Conservation (phyloP, 1,140 invertebrate genomes). For the Drosophila takahashii region DNA sequence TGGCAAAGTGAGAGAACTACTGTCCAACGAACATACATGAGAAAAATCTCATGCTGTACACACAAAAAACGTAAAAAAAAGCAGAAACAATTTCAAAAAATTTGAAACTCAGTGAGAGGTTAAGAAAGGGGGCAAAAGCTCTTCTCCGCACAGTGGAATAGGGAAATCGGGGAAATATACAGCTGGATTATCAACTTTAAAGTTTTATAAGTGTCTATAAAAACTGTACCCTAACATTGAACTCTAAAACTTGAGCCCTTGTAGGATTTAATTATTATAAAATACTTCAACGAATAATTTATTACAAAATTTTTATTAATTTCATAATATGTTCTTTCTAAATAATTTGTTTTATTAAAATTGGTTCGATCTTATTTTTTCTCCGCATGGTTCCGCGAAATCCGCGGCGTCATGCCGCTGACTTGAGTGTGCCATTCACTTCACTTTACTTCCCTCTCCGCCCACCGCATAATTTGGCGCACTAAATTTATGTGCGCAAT, state of each 20-base stretch:
- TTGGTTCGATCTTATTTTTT: not conserved
- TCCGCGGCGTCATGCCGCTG: conserved; percentile 19
- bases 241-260: too few species aligned
- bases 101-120: not conserved
- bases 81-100: conserved; percentile 36
- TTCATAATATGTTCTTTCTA: not conserved
- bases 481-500: conserved; percentile 81
- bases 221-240: too few species aligned
- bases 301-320: too few species aligned
- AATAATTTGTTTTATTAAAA: not conserved
- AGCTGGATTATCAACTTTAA: too few species aligned
- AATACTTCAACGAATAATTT: too few species aligned
- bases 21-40: conserved; percentile 12
- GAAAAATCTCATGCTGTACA: conserved; percentile 63
- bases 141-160: conserved; percentile 35
- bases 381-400: not conserved
- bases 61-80: conserved; percentile 20
- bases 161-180: too few species aligned
- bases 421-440: conserved; percentile 67
- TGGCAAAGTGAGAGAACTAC: not conserved
- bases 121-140: not conserved
- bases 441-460: conserved; percentile 34
- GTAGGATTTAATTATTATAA: too few species aligned
- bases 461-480: conserved; percentile 73
- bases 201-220: not conserved